Evolutionary conservation across 1,140 invertebrate species (phyloP).

Genomic region (Cataglyphis hispanica): DNA sequence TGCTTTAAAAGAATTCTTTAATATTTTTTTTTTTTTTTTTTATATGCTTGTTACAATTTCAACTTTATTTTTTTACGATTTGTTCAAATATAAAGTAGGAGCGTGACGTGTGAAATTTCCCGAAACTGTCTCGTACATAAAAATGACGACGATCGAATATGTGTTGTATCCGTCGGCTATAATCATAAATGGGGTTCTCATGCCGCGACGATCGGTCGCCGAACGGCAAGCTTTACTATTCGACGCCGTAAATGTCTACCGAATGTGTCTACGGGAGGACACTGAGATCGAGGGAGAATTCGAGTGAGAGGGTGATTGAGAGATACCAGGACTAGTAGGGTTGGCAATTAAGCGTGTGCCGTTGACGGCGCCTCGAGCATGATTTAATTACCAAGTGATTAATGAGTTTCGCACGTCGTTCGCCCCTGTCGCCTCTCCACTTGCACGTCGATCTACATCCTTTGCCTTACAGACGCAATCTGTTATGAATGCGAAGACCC

Average conservation of each 20-base stretch:
- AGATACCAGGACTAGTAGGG: slow-evolving; percentile 57
- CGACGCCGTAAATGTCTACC: slow-evolving; percentile 14
- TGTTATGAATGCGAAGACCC: slow-evolving; percentile 2
- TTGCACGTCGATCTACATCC: slow-evolving; percentile 66
- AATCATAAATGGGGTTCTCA: not conserved
- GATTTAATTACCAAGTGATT: slow-evolving; percentile 83
- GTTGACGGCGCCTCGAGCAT: slow-evolving; percentile 79
- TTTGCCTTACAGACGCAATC: slow-evolving; percentile 48
- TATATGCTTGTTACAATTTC: not conserved
- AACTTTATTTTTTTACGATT: not conserved
- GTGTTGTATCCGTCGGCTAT: not conserved
- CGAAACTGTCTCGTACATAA: not conserved
- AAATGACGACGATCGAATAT: slow-evolving; percentile 1
- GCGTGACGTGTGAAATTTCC: not conserved
- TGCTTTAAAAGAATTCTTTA: not conserved
- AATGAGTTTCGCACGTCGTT: slow-evolving; percentile 77
- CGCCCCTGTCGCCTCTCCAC: slow-evolving; percentile 29
- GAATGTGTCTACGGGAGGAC: slow-evolving; percentile 18
- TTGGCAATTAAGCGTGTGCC: slow-evolving; percentile 77
- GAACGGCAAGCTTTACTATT: slow-evolving; percentile 6
- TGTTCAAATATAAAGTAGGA: not conserved
- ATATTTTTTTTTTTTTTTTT: not conserved
- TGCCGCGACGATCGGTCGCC: not conserved
- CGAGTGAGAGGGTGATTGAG: slow-evolving; percentile 52
- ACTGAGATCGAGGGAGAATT: slow-evolving; percentile 38